Percentiles rank a stretch among this genome's conserved stretches.
Evolutionary conservation across 2,113 vertebrate species (phyloP).

Genomic region (Eleginops maclovinus): DNA sequence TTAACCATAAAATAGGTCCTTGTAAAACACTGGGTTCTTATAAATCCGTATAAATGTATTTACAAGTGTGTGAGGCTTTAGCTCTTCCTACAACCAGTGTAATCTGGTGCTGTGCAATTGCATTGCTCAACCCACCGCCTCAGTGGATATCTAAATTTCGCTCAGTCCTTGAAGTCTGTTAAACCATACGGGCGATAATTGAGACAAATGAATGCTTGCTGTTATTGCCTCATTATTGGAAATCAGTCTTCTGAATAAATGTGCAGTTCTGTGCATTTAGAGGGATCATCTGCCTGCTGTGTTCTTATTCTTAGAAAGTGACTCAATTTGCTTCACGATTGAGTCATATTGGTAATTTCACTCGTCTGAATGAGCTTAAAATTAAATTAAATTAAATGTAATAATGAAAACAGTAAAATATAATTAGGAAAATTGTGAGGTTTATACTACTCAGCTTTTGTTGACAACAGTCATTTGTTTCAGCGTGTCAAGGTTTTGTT

Average conservation of each 20-base stretch:
- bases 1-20: background rate
- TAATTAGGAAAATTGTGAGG: background rate
- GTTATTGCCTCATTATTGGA: conserved; percentile 47
- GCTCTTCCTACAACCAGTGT: background rate
- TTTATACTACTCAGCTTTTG: conserved; percentile 10
- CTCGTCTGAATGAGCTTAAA: conserved; percentile 31
- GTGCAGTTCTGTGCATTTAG: conserved; percentile 27
- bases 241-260: conserved; percentile 40
- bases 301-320: conserved; percentile 3
- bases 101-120: conserved; percentile 13
- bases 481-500: background rate
- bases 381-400: conserved; percentile 12
- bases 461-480: conserved; percentile 18
- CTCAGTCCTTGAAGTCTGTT: conserved; percentile 38
- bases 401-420: conserved; percentile 31
- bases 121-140: background rate
- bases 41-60: conserved; percentile 23
- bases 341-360: conserved; percentile 17
- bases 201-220: conserved; percentile 52
- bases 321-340: conserved; percentile 12
- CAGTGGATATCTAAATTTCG: background rate
- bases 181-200: conserved; percentile 39
- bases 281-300: conserved; percentile 20
- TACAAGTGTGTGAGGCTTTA: background rate
- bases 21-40: background rate